Evolutionary conservation across 2,888 invertebrate genomes (phyloP).

Genomic region (Scaeva pyrastri): DNA sequence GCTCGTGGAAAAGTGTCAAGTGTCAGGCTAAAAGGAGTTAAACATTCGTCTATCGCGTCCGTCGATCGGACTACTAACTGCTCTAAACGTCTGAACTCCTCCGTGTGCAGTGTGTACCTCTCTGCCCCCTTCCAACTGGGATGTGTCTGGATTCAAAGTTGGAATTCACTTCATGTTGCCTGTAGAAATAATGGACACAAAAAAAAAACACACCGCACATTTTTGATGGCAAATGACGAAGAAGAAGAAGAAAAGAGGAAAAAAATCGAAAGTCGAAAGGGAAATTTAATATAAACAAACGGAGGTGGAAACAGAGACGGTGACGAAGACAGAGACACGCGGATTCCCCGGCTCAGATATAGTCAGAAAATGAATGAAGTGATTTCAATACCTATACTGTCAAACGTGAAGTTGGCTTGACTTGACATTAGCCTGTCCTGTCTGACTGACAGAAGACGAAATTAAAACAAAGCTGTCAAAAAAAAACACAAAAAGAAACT

Average conservation of each 20-base stretch:
- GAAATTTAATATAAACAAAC: constrained; percentile 54
- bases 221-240: not conserved
- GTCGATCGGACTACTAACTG: not conserved
- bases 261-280: constrained; percentile 61
- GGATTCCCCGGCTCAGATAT: constrained; percentile 17
- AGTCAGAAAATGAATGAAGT: constrained; percentile 47
- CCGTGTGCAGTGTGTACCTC: too few relatives aligned
- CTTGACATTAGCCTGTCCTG: constrained; percentile 13
- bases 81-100: too few relatives aligned
- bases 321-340: not conserved
- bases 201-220: not conserved
- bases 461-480: not conserved
- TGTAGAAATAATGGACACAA: not conserved
- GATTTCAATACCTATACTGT: constrained; percentile 47
- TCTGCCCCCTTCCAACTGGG: not conserved
- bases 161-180: not conserved
- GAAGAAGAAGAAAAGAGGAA: not conserved
- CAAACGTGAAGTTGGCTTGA: constrained; percentile 18
- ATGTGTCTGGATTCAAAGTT: not conserved
- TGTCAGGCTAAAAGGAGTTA: constrained; percentile 68
- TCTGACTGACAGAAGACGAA: constrained; percentile 35
- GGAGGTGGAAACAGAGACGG: too few relatives aligned
- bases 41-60: constrained; percentile 40
- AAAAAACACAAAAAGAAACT: not conserved
- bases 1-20: constrained; percentile 61